Evolutionary conservation across 30 jellyfish, hydroid and myxozoan genomes (phyloP), one percentile per base, ranked within the genome.

Genomic region (Hydra vulgaris): DNA sequence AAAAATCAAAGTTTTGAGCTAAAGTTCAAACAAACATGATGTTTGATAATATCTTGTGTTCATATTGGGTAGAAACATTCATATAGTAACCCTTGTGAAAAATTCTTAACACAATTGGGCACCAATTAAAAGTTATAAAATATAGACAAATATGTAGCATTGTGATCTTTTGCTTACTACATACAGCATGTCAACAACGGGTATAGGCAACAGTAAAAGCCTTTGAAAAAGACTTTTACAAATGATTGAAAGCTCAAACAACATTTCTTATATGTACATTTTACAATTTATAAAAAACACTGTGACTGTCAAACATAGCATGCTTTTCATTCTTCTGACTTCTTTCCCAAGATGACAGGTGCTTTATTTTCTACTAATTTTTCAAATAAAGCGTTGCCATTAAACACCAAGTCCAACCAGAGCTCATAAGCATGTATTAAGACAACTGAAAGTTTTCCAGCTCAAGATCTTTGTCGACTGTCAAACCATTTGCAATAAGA

Each of bases 21-120:
- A n/a, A n/a, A n/a, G n/a, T n/a, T n/a, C n/a, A n/a, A n/a, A n/a
- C n/a, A n/a, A n/a, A n/a, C n/a, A n/a, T n/a, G n/a, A n/a, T n/a
- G 80, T 25, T 77, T 77, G 84, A 77, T 77, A 76, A 77, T 12
- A 77, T 77, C 84, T 77, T 77, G 83, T 24, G 53, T 77, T 18
- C 15, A 23, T 15, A 83, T 23, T 24, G 84, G 84, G 5, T 83
- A 77, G 84, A 83, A 77, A 25, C 26, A 77, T 7, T 77, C 83
- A 23, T 77, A 24, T 77, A 20, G 79, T 25, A 77, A 23, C n/a
- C 71, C 23, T 83, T 77, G 5, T 7, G 80, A 83, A 77, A 24
- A 77, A 4, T 26, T 77, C 55, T 76, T 52, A 77, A 19, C 84
- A 7, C 71, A 66, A 24, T 77, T 53, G 80, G 84, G 80, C 81